Base-by-base conservation (phyloP, 2,888 invertebrate genomes). In the Didymodactylos carnosus region DNA sequence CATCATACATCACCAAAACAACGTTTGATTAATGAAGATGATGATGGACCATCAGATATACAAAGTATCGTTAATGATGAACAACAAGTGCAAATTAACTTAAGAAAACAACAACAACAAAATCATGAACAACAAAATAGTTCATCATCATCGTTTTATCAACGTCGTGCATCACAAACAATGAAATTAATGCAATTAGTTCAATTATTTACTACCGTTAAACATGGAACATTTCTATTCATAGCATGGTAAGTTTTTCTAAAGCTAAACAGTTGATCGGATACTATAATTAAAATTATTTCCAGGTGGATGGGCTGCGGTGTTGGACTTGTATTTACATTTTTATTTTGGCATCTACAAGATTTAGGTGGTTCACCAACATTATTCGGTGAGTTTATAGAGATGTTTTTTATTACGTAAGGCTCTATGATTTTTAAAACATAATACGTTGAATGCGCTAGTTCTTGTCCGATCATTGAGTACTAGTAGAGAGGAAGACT, bases 261-360 rank as follows among this genome's bases (percentile, higher is more conserved):
- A 14, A 1, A 46, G 19, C n/a, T 23, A 46, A 46, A 46, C n/a
- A 23, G 4, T 23, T 23, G 3, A 43, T 7, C 2, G 19, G 25
- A 2, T 49, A 0, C n/a, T 49, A 23, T 23, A 49, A 11, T 8
- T 49, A 80, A 1, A 78, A 80, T 2, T 82, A 92, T 95, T 41
- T 92, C 94, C 71, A 95, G 95, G 93, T 94, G 92, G 84, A 95
- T 98, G 94, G 98, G 98, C 73, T 93, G 95, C 81, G 98, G 98
- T 73, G 94, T 97, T 80, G 98, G 97, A 1, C 87, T 98, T 79
- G 95, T 97, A 79, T 98, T 98, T 85, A 94, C 95, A 6, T 98
- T 98, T 85, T 88, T 98, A 75, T 98, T 95, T 86, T 98, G 97
- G 98, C 95, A 97, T 84, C 87, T 98, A 70, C 87, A 86, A 81